Evolutionary conservation across 2,797 vertebrate species (phyloP), one percentile per base, ranked within the genome.

Genomic region (Diglossa cyanea): DNA sequence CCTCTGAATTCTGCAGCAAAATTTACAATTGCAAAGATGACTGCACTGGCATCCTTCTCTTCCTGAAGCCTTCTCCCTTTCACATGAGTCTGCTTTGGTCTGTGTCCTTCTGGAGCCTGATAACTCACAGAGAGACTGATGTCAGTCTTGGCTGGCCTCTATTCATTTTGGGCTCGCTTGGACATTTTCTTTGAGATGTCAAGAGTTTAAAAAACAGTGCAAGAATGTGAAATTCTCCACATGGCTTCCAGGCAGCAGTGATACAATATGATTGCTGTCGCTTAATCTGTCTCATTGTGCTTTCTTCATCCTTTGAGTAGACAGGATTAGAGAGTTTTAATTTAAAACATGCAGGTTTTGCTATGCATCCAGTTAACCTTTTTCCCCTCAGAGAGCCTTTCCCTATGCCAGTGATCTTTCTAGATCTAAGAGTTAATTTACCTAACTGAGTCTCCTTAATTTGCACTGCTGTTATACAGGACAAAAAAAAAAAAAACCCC

Each of bases 231-330:
- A 84, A 78, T 84, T 91, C 86, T 94, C 92, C 44, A 6, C 73
- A 11, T 55, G 88, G 70, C 73, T 84, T 93, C 86, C 55, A 76
- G 86, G 66, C 90, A 92, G 50, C 79, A 35, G 40, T 61, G 86
- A 66, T 62, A 86, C 33, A 58, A 39, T 81, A 55, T 88, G 74
- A 92, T 96, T 92, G 78, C 76, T 81, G 66, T 86, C 8, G 1
- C 62, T 65, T 96, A 81, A 88, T 92, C 89, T 92, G 45, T 68
- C 68, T 94, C 60, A 70, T 73, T 83, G 85, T 92, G 40, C 81
- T 94, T 94, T 96, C 76, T 90, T 96, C 93, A 88, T 86, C 94
- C 76, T 96, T 95, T 86, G 82, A 91, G 76, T 81, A 83, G 95
- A 78, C 47, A 66, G 91, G 91, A 94, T 96, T 94, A 88, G 76